Conservation (phyloP, 2,797 vertebrate genomes). For the Staurois parvus region DNA sequence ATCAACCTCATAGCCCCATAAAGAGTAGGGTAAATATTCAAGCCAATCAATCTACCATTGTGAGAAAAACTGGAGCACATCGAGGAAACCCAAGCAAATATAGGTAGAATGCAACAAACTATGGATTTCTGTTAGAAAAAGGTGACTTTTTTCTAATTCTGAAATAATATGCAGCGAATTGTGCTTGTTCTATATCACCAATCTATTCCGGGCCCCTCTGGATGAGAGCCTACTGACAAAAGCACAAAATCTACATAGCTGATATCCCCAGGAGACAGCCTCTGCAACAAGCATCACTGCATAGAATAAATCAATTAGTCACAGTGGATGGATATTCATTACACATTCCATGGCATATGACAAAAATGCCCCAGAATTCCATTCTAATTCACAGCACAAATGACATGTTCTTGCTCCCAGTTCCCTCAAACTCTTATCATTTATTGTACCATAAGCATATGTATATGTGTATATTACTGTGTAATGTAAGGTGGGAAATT, state of each 20-base stretch:
- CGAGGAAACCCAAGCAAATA: too few species aligned
- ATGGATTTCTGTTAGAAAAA: neutral
- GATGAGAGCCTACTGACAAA: neutral
- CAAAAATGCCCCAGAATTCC: neutral
- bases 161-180: slow-evolving; percentile 1
- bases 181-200: neutral
- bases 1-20: too few species aligned
- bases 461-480: neutral
- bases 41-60: too few species aligned
- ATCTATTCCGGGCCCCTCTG: neutral
- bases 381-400: neutral
- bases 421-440: neutral
- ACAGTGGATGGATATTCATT: slow-evolving; percentile 16
- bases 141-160: neutral
- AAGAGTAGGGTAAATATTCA: too few species aligned
- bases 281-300: neutral
- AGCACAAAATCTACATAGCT: neutral
- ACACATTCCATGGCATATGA: slow-evolving; percentile 7
- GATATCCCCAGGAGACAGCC: slow-evolving; percentile 13
- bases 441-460: neutral
- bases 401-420: neutral
- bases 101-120: too few species aligned
- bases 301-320: slow-evolving; percentile 33
- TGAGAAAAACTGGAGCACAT: too few species aligned
- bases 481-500: too few species aligned